Base-by-base conservation (phyloP, 2,797 vertebrate genomes). In the Helicolenus hilgendorfi region DNA sequence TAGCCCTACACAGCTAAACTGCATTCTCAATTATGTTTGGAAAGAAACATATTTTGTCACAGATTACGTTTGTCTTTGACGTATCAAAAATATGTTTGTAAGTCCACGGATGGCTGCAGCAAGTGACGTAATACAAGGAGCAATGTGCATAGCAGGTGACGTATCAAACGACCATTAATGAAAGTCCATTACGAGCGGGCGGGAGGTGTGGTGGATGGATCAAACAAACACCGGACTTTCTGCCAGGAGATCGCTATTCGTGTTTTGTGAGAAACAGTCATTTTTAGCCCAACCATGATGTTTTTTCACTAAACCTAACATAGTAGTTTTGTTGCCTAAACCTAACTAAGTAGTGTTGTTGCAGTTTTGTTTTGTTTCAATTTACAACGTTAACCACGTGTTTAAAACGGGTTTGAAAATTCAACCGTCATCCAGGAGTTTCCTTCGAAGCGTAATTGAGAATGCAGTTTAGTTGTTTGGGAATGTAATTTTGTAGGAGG, bases 401-500 rank as follows among this genome's bases (percentile, higher is more conserved):
- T 49, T 49, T 20, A 49, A 18, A 49, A 49, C 41, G 20, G 18
- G 45, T 49, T 49, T 49, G 18, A 49, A 49, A 49, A 49, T 4
- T 0, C 18, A 0, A 49, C 45, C 18, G 18, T 9, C 20, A 49
- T 49, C 45, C 18, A 9, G 18, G 0, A 49, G 45, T 49, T 20
- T 49, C 45, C 45, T 49, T 49, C 18, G 0, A 49, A 49, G 9
- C 0, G 45, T 49, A 20, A 49, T 20, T 49, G 45, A 49, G 18
- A 49, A 9, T 49, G 18, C 45, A 49, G 45, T 49, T 49, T 49
- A 49, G 45, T 0, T 49, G 18, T 49, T 20, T 49, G 45, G 45
- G 0, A 20, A 49, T 1, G 45, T n/a, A 20, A 49, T 49, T 49
- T 49, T 49, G 18, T 0, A 49, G 0, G 7, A 49, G 18, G 18